Evolutionary conservation across 2,797 vertebrate species (phyloP).

Genomic region (Scyliorhinus canicula): DNA sequence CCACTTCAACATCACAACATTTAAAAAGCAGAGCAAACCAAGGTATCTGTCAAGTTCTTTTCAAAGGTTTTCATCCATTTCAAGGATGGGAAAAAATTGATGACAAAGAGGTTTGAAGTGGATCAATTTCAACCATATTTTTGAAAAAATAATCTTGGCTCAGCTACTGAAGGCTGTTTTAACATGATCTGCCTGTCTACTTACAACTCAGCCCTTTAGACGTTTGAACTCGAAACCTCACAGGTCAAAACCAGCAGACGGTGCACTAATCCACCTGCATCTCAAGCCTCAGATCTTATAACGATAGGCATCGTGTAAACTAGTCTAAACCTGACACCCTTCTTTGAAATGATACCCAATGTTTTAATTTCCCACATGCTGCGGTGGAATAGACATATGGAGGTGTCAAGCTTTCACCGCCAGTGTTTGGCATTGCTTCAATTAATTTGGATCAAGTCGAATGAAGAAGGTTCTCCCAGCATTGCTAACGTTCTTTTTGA

Average conservation of each 20-base stretch:
- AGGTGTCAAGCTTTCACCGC: background rate
- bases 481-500: background rate
- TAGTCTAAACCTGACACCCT: background rate
- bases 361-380: background rate
- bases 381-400: background rate
- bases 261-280: constrained; percentile 43
- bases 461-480: background rate
- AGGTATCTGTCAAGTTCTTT: background rate
- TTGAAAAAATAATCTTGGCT: background rate
- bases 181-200: background rate
- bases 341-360: background rate
- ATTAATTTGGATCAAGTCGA: background rate
- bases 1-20: background rate
- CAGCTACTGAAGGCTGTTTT: background rate
- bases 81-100: background rate
- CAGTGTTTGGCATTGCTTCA: background rate
- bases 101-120: background rate
- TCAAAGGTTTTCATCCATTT: background rate
- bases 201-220: constrained; percentile 37
- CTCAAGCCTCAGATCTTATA: background rate
- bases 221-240: constrained; percentile 51
- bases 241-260: constrained; percentile 42
- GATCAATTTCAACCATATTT: background rate
- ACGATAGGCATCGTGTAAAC: background rate
- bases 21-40: background rate